Evolutionary conservation across 2,113 vertebrate genomes (phyloP), one percentile per base, ranked within the genome.

Genomic region (Protomyctophum bolini): DNA sequence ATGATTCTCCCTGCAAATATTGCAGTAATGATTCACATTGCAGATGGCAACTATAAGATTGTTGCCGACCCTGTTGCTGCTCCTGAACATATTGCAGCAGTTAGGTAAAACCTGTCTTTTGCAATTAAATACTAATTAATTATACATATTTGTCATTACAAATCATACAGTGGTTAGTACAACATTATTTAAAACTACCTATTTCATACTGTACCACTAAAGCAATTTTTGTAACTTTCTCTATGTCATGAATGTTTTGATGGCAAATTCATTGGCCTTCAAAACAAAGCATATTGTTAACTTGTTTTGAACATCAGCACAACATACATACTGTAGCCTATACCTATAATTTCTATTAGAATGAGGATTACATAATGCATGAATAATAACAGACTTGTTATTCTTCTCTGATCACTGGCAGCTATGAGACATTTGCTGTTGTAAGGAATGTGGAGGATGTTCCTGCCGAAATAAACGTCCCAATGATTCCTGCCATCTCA

Each of bases 391-490:
- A 41, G 33, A 41, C 33, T 41, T 41, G 10, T 52, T 61, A 1
- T 75, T 61, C 1, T 75, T 75, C 9, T 21, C 21, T 73, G 0
- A 54, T 84, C 80, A 96, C 94, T 45, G 78, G 33, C 33, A 41
- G 33, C 33, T 41, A 92, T 56, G 89, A 92, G 6, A 93, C 92
- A 60, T 64, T 89, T 88, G 94, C 92, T 75, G 69, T 95, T 47
- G 88, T 90, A 76, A 94, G 94, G 85, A 93, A 95, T 69, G 59
- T 89, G 68, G 91, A 90, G 80, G 90, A 95, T 14, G 59, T 89
- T 6, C 8, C 63, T 1, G 52, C 47, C 58, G 89, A 83, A 58
- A 94, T 65, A 84, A 87, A 63, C 15, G 92, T 76, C 3, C 86
- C 92, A 14, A 59, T 96, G 52, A 74, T 95, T 49, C n/a, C n/a